phyloP scores from a whole-genome alignment of 2,888 invertebrate species.

The Dichetophora obliterata region DNA sequence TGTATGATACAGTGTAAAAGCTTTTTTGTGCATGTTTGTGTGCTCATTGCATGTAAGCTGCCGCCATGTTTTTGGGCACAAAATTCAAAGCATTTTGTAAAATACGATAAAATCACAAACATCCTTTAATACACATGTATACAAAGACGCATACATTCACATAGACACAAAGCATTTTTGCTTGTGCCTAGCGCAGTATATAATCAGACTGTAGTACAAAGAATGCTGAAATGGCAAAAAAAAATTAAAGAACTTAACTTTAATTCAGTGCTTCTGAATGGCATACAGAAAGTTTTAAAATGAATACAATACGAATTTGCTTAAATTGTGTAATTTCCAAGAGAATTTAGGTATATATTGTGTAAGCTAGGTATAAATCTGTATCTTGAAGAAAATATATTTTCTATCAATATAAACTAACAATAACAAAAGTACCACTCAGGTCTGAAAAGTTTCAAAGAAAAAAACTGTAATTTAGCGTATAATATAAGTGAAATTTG shows the following conservation, averaged over 20 bases:
- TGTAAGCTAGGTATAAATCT: no score
- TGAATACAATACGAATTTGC: no score
- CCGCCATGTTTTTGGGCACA: conserved; percentile 6
- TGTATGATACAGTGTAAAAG: background rate
- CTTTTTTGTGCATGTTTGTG: background rate
- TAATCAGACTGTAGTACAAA: background rate
- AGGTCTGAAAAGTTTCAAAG: no score
- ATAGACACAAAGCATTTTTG: background rate
- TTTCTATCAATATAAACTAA: no score
- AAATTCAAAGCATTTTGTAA: conserved; percentile 7
- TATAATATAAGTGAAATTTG: no score
- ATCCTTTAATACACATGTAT: background rate
- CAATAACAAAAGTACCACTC: no score
- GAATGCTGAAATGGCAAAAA: background rate
- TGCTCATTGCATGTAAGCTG: background rate
- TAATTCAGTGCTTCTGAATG: no score
- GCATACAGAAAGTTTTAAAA: no score
- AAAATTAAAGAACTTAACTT: background rate
- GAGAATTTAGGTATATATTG: no score
- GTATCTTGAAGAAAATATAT: no score
- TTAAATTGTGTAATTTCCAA: no score
- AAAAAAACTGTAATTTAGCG: no score
- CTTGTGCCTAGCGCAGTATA: background rate
- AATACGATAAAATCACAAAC: conserved; percentile 1
- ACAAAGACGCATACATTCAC: background rate